phyloP scores from a whole-genome alignment of 2,113 vertebrate genomes.

The Galeopterus variegatus region DNA sequence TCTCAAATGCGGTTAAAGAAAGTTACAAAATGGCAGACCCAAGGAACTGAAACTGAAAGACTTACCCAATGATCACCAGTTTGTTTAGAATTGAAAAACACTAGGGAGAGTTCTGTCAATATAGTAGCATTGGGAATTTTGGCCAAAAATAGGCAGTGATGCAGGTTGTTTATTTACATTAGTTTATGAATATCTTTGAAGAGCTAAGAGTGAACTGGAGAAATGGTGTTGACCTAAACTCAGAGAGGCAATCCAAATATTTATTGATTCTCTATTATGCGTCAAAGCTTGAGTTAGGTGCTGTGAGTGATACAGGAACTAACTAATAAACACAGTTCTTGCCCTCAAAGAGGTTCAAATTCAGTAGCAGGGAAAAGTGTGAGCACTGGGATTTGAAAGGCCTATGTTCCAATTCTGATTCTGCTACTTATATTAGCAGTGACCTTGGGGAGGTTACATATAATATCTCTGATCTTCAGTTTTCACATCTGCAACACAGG shows the following conservation, averaged over 20 bases:
- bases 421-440: background rate
- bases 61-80: background rate
- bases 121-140: background rate
- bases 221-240: background rate
- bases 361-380: background rate
- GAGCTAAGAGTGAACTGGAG: slow-evolving; percentile 1
- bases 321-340: background rate
- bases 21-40: slow-evolving; percentile 19
- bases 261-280: background rate
- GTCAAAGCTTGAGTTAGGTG: background rate
- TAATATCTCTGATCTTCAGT: background rate
- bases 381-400: background rate
- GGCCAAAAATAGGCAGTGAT: background rate
- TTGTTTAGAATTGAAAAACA: background rate
- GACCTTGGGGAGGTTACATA: background rate
- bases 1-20: slow-evolving; percentile 25
- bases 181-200: background rate
- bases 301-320: background rate
- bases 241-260: slow-evolving; percentile 20
- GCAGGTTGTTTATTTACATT: background rate
- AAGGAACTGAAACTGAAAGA: background rate
- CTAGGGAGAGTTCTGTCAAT: background rate
- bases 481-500: background rate
- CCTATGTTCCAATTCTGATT: background rate
- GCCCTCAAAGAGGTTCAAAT: background rate